Base-by-base conservation (phyloP, 2,888 invertebrate genomes). In the Drosophila prolongata region DNA sequence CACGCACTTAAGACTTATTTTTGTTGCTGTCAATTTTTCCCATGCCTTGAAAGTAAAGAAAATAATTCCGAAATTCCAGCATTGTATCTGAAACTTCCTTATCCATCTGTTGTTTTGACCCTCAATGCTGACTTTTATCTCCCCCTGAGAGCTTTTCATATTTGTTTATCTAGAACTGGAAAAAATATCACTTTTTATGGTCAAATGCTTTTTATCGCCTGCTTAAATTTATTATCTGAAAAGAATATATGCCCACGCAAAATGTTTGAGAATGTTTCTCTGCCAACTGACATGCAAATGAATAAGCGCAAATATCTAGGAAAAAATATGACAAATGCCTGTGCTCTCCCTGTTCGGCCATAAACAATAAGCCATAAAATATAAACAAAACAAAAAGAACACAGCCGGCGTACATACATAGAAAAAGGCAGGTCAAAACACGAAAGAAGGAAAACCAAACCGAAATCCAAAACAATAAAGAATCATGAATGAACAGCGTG, bases 161-260 rank as follows among this genome's bases (percentile, higher is more conserved):
- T 80, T 74, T 68, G 74, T 80, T 75, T 78, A 79, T 79, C 77
- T 66, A 56, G 9, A 57, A 42, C 35, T 2, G 13, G 40, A 30
- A 38, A 57, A 55, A 43, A 68, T 42, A 27, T n/a, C 40, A 43
- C 16, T 14, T 79, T 78, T 85, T 74, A 83, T 85, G 78, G 75
- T 75, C 82, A 80, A 85, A 76, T 67, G 76, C 58, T 78, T 69
- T 85, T 81, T 80, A 82, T 82, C 82, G 75, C 70, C 44, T 24
- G 60, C 55, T 75, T 49, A 59, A 85, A 80, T 82, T 75, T 80
- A 86, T 82, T 77, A 86, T 86, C 83, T 82, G 70, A 72, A 76
- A 75, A 30, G 24, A 77, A 47, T 47, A 69, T 75, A 71, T 83
- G 71, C 86, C 83, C 86, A 80, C 77, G 77, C 80, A 47, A 82